A percentile compares a stretch with the other conserved stretches of the same genome.
These are phyloP conservation scores for Coccyzus lansbergi DNA, from an alignment of 2,797 vertebrate species.

Conservation along the genomic window DNA sequence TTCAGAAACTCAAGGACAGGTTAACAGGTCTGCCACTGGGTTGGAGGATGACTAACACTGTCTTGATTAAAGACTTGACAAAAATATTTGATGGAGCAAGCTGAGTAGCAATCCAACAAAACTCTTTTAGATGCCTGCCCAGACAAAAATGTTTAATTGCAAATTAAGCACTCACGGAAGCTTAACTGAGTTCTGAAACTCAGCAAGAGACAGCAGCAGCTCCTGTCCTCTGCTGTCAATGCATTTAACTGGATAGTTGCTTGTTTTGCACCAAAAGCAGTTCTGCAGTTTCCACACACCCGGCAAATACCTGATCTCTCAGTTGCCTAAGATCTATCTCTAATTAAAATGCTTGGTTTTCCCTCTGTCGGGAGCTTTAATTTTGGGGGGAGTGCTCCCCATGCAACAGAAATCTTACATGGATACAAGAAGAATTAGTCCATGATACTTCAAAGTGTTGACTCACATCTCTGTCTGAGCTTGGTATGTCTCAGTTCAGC, in stretches of 20 bases:
- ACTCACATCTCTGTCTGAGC: not conserved
- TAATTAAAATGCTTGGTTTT: not conserved
- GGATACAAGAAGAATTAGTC: not conserved
- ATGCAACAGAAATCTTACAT: not conserved
- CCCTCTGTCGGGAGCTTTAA: not conserved
- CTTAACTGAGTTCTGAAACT: not conserved
- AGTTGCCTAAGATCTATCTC: not conserved
- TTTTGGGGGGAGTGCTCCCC: not conserved
- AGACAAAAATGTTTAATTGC: not conserved
- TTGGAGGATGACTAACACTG: not conserved
- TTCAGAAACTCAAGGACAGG: not conserved
- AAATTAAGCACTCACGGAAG: not conserved
- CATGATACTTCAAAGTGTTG: slow-evolving; percentile 14
- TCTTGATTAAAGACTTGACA: not conserved
- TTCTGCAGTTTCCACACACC: not conserved
- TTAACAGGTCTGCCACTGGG: not conserved
- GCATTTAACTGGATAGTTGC: not conserved
- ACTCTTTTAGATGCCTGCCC: not conserved
- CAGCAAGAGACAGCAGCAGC: not conserved
- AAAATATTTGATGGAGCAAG: not conserved
- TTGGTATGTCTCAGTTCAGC: not conserved
- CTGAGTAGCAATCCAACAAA: not conserved
- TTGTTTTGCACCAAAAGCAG: not conserved
- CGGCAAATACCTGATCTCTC: slow-evolving; percentile 20
- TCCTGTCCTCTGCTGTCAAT: too few relatives aligned